phyloP scores from a whole-genome alignment of 2,888 invertebrate genomes.

The Helicoverpa assulta region DNA sequence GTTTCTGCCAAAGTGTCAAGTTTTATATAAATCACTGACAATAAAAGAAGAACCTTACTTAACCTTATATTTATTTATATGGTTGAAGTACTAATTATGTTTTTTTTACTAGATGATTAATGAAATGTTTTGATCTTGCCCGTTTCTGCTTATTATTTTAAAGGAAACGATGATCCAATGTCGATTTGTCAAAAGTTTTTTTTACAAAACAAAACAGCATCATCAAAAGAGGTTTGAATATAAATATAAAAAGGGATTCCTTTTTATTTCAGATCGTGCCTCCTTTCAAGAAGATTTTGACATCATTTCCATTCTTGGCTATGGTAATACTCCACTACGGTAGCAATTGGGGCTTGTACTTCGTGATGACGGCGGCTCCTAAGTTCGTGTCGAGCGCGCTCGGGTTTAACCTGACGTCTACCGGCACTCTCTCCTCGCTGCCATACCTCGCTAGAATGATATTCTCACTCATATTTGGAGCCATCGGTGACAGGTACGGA shows the following conservation, averaged over 20 bases:
- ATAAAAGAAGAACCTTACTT: not conserved
- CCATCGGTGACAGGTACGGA: constrained; percentile 91
- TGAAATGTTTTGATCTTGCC: not conserved
- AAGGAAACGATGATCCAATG: no score
- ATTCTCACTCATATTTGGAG: constrained; percentile 93
- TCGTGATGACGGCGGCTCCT: constrained; percentile 94
- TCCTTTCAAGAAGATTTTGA: constrained; percentile 91
- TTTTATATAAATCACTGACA: not conserved
- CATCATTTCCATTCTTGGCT: constrained; percentile 93
- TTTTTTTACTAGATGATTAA: not conserved
- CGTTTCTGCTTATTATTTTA: not conserved
- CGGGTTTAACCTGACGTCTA: constrained; percentile 93
- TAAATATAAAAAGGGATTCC: no score
- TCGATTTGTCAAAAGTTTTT: not conserved
- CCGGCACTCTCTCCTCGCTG: constrained; percentile 92
- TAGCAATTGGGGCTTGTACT: constrained; percentile 94
- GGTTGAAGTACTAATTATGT: not conserved
- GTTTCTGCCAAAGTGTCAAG: no score
- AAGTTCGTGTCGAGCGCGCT: constrained; percentile 93
- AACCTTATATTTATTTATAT: not conserved
- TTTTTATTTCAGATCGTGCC: constrained; percentile 89
- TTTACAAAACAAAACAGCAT: not conserved
- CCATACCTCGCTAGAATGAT: constrained; percentile 93
- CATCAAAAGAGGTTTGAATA: not conserved
- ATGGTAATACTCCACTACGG: constrained; percentile 93